Evolutionary conservation across 2,888 invertebrate genomes (phyloP).

Genomic region (Caenorhabditis auriculariae): DNA sequence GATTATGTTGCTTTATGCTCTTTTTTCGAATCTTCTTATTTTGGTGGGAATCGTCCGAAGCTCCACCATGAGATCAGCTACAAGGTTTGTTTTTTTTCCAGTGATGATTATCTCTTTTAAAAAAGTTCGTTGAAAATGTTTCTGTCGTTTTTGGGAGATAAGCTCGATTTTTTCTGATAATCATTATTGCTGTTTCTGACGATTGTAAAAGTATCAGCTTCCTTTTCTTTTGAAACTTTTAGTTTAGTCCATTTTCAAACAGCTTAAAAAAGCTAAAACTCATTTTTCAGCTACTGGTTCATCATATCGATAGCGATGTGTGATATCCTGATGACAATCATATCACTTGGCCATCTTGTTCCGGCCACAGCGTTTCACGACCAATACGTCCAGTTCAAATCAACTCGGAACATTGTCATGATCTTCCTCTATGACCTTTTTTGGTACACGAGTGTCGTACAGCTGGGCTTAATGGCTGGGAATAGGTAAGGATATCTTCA

Average conservation of each 20-base stretch:
- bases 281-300: constrained; percentile 57
- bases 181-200: neutral
- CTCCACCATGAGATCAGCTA: constrained; percentile 49
- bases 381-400: constrained; percentile 45
- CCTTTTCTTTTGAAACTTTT: neutral
- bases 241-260: neutral
- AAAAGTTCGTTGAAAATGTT: too few relatives aligned
- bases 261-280: neutral
- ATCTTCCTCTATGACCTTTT: constrained; percentile 61
- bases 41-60: constrained; percentile 50
- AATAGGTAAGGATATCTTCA: constrained; percentile 38
- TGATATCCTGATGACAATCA: constrained; percentile 57
- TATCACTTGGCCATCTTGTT: constrained; percentile 52
- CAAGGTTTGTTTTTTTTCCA: constrained; percentile 32
- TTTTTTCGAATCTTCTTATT: constrained; percentile 54
- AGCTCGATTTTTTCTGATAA: constrained; percentile 1
- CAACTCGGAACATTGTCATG: constrained; percentile 50
- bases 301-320: constrained; percentile 57
- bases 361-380: constrained; percentile 58
- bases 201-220: neutral
- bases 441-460: constrained; percentile 62
- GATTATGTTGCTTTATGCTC: constrained; percentile 51
- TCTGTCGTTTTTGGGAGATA: neutral
- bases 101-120: neutral
- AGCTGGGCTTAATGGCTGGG: constrained; percentile 58